Conservation (phyloP, 2,888 invertebrate species). For the Apocheima hispidaria region DNA sequence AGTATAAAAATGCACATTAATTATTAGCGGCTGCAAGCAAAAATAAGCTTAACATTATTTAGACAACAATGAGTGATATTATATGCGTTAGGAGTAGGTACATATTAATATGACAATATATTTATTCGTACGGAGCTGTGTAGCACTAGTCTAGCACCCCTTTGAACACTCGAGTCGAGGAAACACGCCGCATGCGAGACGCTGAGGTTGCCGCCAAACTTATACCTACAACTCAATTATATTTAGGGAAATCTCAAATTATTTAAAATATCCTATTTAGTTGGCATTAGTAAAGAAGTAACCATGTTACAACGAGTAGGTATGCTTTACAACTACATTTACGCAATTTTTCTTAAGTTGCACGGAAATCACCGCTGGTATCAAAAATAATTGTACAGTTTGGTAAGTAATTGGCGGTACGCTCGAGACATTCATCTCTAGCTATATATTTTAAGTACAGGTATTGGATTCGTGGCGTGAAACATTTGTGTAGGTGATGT, state of each 20-base stretch:
- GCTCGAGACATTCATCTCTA: not conserved
- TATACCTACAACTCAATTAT: constrained; percentile 3
- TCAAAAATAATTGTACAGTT: constrained; percentile 2
- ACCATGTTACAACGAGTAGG: constrained; percentile 16
- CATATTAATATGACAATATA: constrained; percentile 16
- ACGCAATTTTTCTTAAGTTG: constrained; percentile 1
- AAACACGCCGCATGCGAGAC: not conserved
- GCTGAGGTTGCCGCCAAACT: not conserved
- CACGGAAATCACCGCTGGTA: not conserved
- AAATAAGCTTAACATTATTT: constrained; percentile 24
- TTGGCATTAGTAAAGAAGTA: constrained; percentile 18
- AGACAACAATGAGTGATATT: constrained; percentile 12
- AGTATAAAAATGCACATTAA: constrained; percentile 23
- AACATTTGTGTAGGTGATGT: constrained; percentile 14
- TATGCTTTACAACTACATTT: constrained; percentile 4
- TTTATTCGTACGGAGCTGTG: constrained; percentile 22
- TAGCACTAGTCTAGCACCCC: constrained; percentile 48
- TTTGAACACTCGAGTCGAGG: constrained; percentile 39
- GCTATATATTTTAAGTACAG: constrained; percentile 43
- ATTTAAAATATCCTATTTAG: not conserved
- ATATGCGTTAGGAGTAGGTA: constrained; percentile 6
- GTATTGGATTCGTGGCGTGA: constrained; percentile 45
- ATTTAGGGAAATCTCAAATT: constrained; percentile 12
- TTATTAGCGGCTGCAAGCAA: constrained; percentile 15
- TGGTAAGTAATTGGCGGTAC: not conserved